Conservation (phyloP, 1,140 invertebrate genomes). For the Rhopalosiphum maidis region DNA sequence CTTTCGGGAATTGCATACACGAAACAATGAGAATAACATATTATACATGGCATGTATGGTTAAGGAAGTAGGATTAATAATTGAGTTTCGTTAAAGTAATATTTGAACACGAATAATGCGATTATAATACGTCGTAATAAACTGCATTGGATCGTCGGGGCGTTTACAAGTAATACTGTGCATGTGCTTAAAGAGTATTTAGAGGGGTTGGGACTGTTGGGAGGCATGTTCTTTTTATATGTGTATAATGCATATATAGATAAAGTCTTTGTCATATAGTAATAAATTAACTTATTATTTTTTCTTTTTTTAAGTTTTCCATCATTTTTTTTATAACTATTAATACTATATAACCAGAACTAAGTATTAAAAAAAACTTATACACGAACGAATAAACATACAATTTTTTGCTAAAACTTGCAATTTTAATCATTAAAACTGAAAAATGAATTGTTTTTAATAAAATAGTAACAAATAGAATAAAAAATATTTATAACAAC, state of each 20-base stretch:
- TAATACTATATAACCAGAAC: background rate
- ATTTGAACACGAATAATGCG: background rate
- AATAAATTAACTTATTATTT: slow-evolving; percentile 14
- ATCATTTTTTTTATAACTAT: background rate
- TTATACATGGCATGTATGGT: background rate
- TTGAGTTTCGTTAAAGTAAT: background rate
- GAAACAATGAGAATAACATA: background rate
- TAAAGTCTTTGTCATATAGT: background rate
- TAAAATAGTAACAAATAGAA: background rate
- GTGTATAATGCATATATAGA: background rate
- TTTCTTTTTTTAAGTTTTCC: background rate
- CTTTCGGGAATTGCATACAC: background rate
- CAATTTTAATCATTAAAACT: no score
- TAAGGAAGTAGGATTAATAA: slow-evolving; percentile 11
- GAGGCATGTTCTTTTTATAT: background rate
- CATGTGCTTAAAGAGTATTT: background rate
- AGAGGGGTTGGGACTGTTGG: background rate
- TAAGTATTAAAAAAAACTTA: background rate
- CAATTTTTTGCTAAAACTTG: no score
- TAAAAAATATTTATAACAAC: background rate
- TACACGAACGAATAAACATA: no score
- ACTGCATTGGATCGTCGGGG: background rate
- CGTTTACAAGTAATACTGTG: background rate
- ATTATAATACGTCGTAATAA: background rate
- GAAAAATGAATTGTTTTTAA: background rate